A percentile compares a stretch with the other conserved stretches of the same genome.
phyloP scores from a whole-genome alignment of 2,797 vertebrate species.

The Echeneis naucrates region DNA sequence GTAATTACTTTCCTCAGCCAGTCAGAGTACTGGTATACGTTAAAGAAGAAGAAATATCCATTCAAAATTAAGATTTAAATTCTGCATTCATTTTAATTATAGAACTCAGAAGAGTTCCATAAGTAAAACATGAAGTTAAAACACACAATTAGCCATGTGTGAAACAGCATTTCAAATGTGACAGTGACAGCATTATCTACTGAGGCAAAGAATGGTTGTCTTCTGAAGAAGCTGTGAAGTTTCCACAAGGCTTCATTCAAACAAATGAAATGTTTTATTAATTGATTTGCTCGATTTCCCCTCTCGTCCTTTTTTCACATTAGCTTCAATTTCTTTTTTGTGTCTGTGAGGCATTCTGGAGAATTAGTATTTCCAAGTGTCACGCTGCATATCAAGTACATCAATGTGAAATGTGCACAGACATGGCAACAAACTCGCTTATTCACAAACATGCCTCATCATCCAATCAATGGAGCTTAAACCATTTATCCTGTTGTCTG shows the following conservation, averaged over 20 bases:
- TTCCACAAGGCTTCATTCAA: constrained; percentile 67
- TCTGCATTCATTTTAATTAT: constrained; percentile 58
- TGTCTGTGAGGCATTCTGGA: constrained; percentile 50
- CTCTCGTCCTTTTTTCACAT: constrained; percentile 42
- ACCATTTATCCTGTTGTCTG: constrained; percentile 25
- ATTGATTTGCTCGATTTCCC: constrained; percentile 72
- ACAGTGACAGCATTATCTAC: constrained; percentile 66
- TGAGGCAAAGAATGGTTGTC: constrained; percentile 36
- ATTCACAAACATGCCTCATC: constrained; percentile 25
- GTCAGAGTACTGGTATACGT: not conserved
- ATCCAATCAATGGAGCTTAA: constrained; percentile 32
- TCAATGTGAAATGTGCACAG: not conserved
- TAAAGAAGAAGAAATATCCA: not conserved
- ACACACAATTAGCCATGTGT: constrained; percentile 69
- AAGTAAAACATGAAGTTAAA: constrained; percentile 38
- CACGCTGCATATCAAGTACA: constrained; percentile 34
- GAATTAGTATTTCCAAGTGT: constrained; percentile 31
- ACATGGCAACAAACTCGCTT: not conserved
- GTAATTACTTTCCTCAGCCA: constrained; percentile 22
- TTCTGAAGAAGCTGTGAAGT: constrained; percentile 67
- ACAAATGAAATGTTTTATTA: constrained; percentile 62
- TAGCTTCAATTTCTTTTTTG: constrained; percentile 66
- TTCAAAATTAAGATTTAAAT: constrained; percentile 26
- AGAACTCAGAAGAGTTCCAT: constrained; percentile 40
- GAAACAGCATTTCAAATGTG: constrained; percentile 69